Percentiles rank a stretch among this genome's conserved stretches.
Conservation (phyloP, 2,888 invertebrate genomes). For the Blastobasis lacticolella region DNA sequence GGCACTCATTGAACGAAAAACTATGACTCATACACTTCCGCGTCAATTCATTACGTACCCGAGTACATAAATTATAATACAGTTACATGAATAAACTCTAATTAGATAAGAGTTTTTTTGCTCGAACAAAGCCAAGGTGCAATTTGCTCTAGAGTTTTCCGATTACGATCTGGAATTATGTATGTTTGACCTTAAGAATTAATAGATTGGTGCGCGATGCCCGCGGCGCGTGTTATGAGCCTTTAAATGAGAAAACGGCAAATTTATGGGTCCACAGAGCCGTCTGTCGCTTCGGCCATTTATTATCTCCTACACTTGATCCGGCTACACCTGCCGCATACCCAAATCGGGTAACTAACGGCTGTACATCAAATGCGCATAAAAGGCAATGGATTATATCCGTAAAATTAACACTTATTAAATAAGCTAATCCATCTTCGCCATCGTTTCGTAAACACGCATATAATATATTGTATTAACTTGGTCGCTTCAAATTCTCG, state of each 20-base stretch:
- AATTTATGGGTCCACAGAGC: constrained; percentile 4
- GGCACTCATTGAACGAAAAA: constrained; percentile 1
- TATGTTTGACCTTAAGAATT: constrained; percentile 9
- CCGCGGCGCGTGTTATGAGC: constrained; percentile 1
- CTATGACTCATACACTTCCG: constrained; percentile 1
- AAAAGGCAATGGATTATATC: too few relatives aligned
- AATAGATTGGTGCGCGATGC: constrained; percentile 5
- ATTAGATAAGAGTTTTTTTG: constrained; percentile 28
- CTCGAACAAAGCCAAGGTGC: constrained; percentile 10
- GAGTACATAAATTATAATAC: constrained; percentile 13
- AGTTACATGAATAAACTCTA: constrained; percentile 29
- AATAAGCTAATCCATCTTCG: too few relatives aligned
- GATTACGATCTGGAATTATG: constrained; percentile 4
- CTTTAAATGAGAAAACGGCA: constrained; percentile 8
- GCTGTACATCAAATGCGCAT: too few relatives aligned
- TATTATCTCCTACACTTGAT: too few relatives aligned
- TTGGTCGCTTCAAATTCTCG: too few relatives aligned
- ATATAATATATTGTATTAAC: too few relatives aligned
- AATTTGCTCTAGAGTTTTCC: constrained; percentile 9
- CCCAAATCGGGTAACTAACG: too few relatives aligned
- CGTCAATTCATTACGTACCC: neutral
- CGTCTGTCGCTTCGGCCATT: neutral
- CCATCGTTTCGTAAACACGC: too few relatives aligned
- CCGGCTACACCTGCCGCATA: too few relatives aligned
- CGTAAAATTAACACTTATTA: too few relatives aligned